phyloP scores from a whole-genome alignment of 1,140 invertebrate genomes.

The Teleogryllus occipitalis region DNA sequence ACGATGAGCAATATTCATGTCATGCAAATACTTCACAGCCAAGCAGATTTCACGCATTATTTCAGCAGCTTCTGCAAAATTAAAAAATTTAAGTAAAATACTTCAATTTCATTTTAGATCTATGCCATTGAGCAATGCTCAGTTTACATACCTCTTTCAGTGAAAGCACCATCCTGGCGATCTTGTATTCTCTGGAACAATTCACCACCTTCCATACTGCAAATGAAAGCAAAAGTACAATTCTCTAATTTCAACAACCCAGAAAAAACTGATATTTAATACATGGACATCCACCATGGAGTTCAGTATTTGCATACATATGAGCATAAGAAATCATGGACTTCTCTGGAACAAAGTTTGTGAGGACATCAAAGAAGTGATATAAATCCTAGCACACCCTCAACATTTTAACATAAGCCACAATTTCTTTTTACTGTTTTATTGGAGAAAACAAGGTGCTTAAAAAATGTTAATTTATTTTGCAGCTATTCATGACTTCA shows the following conservation, averaged over 20 bases:
- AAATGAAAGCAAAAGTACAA: slow-evolving; percentile 30
- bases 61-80: slow-evolving; percentile 68
- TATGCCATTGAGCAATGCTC: background rate
- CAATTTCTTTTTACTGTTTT: too few species aligned
- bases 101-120: background rate
- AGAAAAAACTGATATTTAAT: background rate
- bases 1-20: slow-evolving; percentile 91
- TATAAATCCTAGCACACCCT: too few species aligned
- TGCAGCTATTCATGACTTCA: too few species aligned
- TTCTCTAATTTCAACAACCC: background rate
- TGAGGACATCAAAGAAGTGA: too few species aligned
- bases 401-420: too few species aligned
- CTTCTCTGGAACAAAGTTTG: too few species aligned
- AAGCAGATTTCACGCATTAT: slow-evolving; percentile 94
- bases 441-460: too few species aligned
- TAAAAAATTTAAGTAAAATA: slow-evolving; percentile 10
- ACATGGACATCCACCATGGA: background rate
- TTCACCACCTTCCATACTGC: slow-evolving; percentile 93
- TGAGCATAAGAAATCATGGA: too few species aligned
- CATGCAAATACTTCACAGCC: slow-evolving; percentile 91
- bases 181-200: slow-evolving; percentile 95
- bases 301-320: too few species aligned
- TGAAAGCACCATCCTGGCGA: slow-evolving; percentile 84
- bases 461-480: too few species aligned
- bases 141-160: slow-evolving; percentile 68